Percentiles rank a stretch among this genome's conserved stretches.
These are phyloP conservation scores for Steinernema scapterisci DNA, from an alignment of 2,888 invertebrate species.

Conservation along the genomic window DNA sequence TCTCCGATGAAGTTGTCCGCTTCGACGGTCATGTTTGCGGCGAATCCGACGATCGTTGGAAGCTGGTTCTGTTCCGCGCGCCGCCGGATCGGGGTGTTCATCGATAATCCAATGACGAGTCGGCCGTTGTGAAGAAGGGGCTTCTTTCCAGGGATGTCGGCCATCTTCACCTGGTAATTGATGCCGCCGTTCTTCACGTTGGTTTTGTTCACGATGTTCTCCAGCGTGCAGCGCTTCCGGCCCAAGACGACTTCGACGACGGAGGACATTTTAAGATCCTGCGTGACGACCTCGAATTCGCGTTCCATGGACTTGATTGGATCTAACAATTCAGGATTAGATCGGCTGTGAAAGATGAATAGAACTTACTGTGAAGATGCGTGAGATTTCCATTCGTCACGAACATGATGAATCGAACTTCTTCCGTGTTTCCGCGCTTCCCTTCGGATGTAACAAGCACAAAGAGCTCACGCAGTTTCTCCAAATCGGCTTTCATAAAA, in stretches of 20 bases:
- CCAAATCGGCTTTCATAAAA: no score
- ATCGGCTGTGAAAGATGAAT: no score
- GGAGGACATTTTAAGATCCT: not conserved
- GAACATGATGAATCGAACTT: no score
- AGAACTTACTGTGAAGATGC: no score
- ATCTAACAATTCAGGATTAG: not conserved
- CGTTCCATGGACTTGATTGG: not conserved
- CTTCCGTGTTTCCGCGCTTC: no score
- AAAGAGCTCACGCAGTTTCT: no score
- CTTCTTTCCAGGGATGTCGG: not conserved
- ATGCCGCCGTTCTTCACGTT: not conserved
- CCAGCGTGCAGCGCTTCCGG: not conserved
- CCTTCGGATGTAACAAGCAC: no score
- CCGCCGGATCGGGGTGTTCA: not conserved
- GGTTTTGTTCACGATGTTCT: not conserved
- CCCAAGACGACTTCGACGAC: not conserved
- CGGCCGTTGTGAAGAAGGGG: not conserved
- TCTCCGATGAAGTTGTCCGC: constrained; percentile 49
- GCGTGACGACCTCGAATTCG: not conserved
- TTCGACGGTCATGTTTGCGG: constrained; percentile 41
- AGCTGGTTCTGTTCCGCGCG: not conserved
- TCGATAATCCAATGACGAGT: not conserved
- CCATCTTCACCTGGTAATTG: not conserved
- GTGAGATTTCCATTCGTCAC: no score
- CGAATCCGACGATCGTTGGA: not conserved